Evolutionary conservation across 2,113 vertebrate species (phyloP), one percentile per base, ranked within the genome.

Genomic region (Neodontobutis hainanensis): DNA sequence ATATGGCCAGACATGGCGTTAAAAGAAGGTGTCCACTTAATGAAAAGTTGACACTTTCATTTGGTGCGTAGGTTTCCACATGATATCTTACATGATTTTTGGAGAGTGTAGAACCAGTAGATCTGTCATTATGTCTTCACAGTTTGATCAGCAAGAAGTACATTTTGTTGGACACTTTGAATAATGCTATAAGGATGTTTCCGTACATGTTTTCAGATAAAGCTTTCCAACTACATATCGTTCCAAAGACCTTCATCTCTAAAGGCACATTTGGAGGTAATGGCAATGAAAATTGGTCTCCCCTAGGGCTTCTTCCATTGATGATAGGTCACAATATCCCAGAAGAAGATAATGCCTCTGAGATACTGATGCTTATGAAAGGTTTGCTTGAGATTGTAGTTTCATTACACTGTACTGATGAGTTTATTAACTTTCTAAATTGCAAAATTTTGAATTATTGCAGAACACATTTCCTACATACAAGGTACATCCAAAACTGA

Each of bases 341-440:
- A n/a, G n/a, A n/a, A n/a, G 65, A 34, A 8, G 65, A 68, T 45
- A 6, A 49, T 11, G 36, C 45, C 10, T 58, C 43, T 52, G 55
- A 65, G 35, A 49, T 68, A 11, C 6, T 57, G 7, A 58, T 68
- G 52, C 15, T 68, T 40, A 4, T 50, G 10, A 68, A 68, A 58
- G 65, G 48, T 45, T 49, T 68, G 19, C 34, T 57, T 8, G 48
- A 61, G 14, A 8, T 61, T 6, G 58, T 51, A 6, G 32, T 70
- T 6, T 51, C 42, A 47, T 43, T 43, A 40, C 45, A 11, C 10
- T 6, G 43, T 15, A 51, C 47, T 65, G 48, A 70, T 1, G 59
- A 53, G 16, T 49, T 51, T 46, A 32, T 62, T 14, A 12, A 68
- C 27, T 57, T 65, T 46, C 34, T 68, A 11, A 45, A 62, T 8